Base-by-base conservation (phyloP, 2,113 vertebrate species). In the Hydropotes inermis region DNA sequence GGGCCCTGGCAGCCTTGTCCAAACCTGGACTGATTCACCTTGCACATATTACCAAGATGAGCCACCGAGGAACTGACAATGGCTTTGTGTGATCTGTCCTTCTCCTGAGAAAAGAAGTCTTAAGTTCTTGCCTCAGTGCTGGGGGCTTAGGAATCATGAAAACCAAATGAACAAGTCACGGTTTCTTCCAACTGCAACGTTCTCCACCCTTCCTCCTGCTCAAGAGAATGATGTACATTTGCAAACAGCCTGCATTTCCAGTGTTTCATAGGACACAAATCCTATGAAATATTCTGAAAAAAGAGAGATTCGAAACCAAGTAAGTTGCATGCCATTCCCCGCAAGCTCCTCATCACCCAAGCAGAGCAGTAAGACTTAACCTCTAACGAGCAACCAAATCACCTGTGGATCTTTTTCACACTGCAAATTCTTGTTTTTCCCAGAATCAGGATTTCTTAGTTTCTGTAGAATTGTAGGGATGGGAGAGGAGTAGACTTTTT, bases 41-140 rank as follows among this genome's bases (percentile, higher is more conserved):
- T 64, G 23, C 12, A 5, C 7, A 6, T 16, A 27, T 2, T 50
- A 91, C 58, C 1, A 30, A 50, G 28, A 70, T 1, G 17, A 76
- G 52, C 21, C 67, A 30, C 17, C 2, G 0, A 83, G 60, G n/a
- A 30, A 3, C 10, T 9, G 28, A 19, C 50, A 16, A 0, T 14
- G 64, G 60, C 2, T 13, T 81, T 1, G 7, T 30, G 67, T 33
- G 78, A 50, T 21, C 57, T 27, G 39, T 28, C 36, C 36, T 7
- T 25, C 55, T 79, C 47, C n/a, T 28, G 28, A 30, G 52, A 43
- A 61, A 91, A 94, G 47, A 84, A 12, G 33, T 54, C 0, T 43
- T 3, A 13, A 55, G 27, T 82, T 76, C 43, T 60, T 13, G 25
- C 36, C 36, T 54, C n/a, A 27, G 58, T 27, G 83, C 57, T 64